These are phyloP conservation scores for Dreissena rostriformis DNA, from an alignment of 1,140 invertebrate genomes.

Conservation along the genomic window DNA sequence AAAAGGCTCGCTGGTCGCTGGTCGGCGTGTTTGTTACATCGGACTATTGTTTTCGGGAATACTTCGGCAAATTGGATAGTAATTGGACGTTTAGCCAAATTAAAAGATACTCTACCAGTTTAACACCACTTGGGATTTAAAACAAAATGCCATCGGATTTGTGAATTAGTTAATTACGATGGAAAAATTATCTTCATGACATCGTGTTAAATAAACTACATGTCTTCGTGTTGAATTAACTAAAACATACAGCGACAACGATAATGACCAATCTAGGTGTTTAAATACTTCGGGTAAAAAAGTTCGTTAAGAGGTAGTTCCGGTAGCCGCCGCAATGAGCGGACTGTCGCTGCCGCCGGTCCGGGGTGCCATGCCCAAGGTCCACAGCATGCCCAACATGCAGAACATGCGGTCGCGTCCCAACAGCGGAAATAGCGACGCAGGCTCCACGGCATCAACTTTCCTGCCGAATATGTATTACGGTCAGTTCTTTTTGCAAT, in stretches of 20 bases:
- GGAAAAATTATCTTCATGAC: background rate
- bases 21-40: background rate
- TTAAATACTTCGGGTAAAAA: background rate
- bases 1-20: conserved; percentile 6
- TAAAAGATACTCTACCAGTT: background rate
- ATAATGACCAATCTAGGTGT: background rate
- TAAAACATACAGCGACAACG: background rate
- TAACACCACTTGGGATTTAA: background rate
- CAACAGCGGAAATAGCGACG: conserved; percentile 52
- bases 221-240: background rate
- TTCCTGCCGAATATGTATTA: conserved; percentile 57
- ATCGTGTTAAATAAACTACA: background rate
- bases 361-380: conserved; percentile 52
- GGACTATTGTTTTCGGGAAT: background rate
- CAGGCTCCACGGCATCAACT: conserved; percentile 39
- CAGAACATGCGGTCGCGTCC: conserved; percentile 45
- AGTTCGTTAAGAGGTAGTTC: background rate
- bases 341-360: conserved; percentile 59
- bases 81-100: background rate
- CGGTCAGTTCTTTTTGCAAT: conserved; percentile 32
- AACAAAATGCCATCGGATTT: background rate
- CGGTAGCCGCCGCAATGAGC: conserved; percentile 52
- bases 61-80: background rate
- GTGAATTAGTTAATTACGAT: background rate
- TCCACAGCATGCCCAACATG: conserved; percentile 43